Conservation (phyloP, 2,797 vertebrate species). For the Tapera naevia region DNA sequence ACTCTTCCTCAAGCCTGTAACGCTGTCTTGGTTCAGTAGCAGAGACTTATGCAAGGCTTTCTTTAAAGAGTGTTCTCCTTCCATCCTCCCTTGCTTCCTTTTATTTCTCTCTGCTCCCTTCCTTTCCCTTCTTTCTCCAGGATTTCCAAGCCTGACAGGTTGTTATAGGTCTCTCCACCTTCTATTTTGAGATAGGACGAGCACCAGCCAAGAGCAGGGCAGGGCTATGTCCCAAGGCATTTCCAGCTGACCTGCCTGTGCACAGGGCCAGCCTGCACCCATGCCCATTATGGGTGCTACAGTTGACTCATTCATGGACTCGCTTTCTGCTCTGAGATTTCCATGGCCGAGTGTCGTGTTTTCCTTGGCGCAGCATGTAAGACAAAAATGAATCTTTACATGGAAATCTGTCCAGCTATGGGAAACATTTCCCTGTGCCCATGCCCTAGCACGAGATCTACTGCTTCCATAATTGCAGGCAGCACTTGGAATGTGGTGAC, state of each 20-base stretch:
- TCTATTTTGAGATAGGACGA: not conserved
- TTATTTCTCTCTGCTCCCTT: not conserved
- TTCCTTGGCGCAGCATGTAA: not conserved
- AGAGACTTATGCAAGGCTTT: not conserved
- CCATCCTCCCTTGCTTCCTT: not conserved
- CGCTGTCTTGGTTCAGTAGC: not conserved
- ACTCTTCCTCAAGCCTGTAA: too few species aligned
- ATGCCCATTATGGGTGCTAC: not conserved
- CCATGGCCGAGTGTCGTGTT: not conserved
- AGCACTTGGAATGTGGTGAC: slow-evolving; percentile 8
- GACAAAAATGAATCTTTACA: slow-evolving; percentile 13
- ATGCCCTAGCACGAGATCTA: not conserved
- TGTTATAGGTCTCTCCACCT: not conserved
- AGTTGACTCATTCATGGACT: not conserved
- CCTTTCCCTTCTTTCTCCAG: not conserved
- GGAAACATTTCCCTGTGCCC: not conserved
- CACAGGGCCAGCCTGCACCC: not conserved
- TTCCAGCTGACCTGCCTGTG: not conserved
- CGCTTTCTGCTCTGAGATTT: not conserved
- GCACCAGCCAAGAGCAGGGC: not conserved
- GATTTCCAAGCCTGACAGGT: not conserved
- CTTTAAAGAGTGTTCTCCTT: not conserved
- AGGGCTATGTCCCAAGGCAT: not conserved
- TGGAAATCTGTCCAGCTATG: not conserved
- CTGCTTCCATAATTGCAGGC: not conserved